Base-by-base conservation (phyloP, 2,797 vertebrate species). In the Macroramphosus scolopax region DNA sequence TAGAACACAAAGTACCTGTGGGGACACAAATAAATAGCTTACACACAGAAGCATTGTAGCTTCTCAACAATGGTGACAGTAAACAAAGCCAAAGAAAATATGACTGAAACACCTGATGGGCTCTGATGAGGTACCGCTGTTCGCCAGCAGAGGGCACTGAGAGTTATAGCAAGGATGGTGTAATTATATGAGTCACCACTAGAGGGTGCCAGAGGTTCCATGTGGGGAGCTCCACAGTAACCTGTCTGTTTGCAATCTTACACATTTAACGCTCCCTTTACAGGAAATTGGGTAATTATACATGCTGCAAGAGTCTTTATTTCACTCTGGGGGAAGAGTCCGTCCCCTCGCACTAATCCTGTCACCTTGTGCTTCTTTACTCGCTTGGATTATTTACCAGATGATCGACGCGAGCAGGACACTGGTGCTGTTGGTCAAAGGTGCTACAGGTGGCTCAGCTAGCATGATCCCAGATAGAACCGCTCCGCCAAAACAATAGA, bases 301-400 rank as follows among this genome's bases (percentile, higher is more conserved):
- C 16, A 24, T 26, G n/a, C n/a, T n/a, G n/a, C n/a, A n/a, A n/a
- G n/a, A n/a, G n/a, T n/a, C n/a, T n/a, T n/a, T n/a, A n/a, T n/a
- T n/a, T n/a, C n/a, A n/a, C n/a, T n/a, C n/a, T n/a, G n/a, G n/a
- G n/a, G n/a, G n/a, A n/a, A n/a, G n/a, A n/a, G n/a, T n/a, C n/a
- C n/a, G n/a, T n/a, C n/a, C n/a, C 30, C 45, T 44, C 11, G 36
- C 2, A 5, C 28, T 29, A 20, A 39, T 25, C 32, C 33, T 9
- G 8, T 25, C 13, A 14, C 10, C 7, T 10, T 20, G 5, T 41
- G 1, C 11, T 2, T 6, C 5, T 34, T 8, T 7, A 9, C 31
- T n/a, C n/a, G n/a, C n/a, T n/a, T n/a, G n/a, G n/a, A n/a, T n/a
- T 53, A 67, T 89, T 94, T 91, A 99, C 96, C 96, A 98, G 75